phyloP scores from a whole-genome alignment of 2,113 vertebrate genomes.

The Apodemus speciosus region DNA sequence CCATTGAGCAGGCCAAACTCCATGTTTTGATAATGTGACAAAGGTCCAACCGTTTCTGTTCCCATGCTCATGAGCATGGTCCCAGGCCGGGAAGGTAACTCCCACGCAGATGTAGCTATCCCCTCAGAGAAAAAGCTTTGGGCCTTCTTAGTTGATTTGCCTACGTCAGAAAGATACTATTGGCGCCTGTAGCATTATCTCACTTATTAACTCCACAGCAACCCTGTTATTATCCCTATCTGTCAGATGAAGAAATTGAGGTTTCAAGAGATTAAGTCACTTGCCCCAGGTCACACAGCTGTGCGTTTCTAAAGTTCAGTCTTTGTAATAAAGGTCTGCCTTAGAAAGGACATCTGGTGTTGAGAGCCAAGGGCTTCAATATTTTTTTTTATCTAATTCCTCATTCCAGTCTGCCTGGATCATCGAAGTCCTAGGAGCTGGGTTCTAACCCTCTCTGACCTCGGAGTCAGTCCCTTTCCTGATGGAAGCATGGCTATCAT shows the following conservation, averaged over 20 bases:
- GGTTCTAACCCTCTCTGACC: background rate
- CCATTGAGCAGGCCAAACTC: conserved; percentile 11
- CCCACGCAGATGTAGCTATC: background rate
- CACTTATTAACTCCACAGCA: background rate
- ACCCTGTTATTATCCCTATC: background rate
- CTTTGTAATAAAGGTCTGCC: background rate
- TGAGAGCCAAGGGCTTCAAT: background rate
- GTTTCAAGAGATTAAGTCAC: conserved; percentile 14
- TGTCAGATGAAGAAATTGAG: conserved; percentile 38
- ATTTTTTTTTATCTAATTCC: background rate
- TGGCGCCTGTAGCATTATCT: background rate
- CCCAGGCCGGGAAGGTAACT: background rate
- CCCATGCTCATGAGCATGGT: background rate
- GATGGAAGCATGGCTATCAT: background rate
- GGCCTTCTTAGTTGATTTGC: conserved; percentile 13
- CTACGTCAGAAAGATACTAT: background rate
- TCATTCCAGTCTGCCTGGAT: conserved; percentile 13
- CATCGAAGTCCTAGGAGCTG: background rate
- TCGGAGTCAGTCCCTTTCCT: background rate
- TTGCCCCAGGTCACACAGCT: background rate
- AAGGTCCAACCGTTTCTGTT: conserved; percentile 1
- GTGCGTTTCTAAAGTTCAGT: conserved; percentile 14
- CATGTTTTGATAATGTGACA: conserved; percentile 45
- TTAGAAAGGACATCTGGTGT: background rate
- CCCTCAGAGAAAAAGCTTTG: background rate